Evolutionary conservation across 2,888 invertebrate species (phyloP), one percentile per base, ranked within the genome.

Genomic region (Cartodere bifasciata): DNA sequence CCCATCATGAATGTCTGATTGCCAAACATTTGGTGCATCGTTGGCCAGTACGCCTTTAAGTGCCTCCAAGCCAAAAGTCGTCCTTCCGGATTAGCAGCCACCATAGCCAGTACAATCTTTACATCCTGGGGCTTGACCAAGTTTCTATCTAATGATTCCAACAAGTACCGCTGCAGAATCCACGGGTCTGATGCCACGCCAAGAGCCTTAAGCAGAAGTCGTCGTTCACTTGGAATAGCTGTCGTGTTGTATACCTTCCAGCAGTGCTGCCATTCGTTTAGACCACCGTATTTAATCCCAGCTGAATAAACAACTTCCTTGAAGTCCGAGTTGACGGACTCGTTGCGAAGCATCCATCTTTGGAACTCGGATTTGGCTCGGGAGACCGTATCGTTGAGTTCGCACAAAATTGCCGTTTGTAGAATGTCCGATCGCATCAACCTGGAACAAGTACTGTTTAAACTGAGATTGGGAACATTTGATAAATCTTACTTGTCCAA

Each of bases 121-220:
- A 85, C 76, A 42, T 83, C 76, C 40, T 77, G 72, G 0, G 75
- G 69, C 44, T 73, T 67, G 12, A 87, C 68, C 46, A 73, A 68
- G 23, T 73, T 70, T 44, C 76, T 70, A 32, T 84, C 72, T 17
- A 84, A 62, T 1, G 78, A 74, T 37, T 78, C 73, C 28, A 80
- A 67, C 28, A 87, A 68, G 62, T 84, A 80, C 72, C 81, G 72
- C 53, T 81, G 79, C 21, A 86, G 65, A 13, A 87, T 65, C 86
- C 87, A 87, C 16, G 82, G 79, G 53, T 85, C 79, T 0, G 67
- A 62, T 0, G 82, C 68, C 17, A 78, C 70, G 1, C 80, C 75
- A 35, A 88, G 56, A 1, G 84, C 77, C 41, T 72, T 67, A 17
- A 84, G 62, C 39, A 86, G 63, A 21, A 80, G 65, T 35, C 72